Evolutionary conservation across 2,888 invertebrate genomes (phyloP).

Genomic region (Lordiphosa andalusiaca): DNA sequence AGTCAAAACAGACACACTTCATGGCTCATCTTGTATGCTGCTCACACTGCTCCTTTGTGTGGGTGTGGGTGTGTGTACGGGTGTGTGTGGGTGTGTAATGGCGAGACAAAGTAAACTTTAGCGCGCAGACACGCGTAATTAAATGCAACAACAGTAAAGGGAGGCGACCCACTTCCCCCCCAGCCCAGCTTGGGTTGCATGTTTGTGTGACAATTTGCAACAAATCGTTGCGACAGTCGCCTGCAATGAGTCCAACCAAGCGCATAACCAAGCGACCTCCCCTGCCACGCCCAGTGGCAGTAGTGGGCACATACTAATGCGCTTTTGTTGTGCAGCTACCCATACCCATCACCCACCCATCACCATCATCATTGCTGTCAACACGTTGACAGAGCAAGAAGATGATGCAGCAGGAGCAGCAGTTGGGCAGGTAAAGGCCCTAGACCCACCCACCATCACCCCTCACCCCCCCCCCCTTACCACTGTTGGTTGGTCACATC

Average conservation of each 20-base stretch:
- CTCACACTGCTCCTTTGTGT: conserved; percentile 11
- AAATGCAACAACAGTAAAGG: conserved; percentile 62
- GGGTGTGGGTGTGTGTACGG: conserved; percentile 2
- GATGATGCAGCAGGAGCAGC: conserved; percentile 1
- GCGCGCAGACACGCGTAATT: conserved; percentile 65
- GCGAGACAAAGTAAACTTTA: conserved; percentile 64
- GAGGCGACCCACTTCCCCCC: conserved; percentile 1
- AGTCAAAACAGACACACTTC: conserved; percentile 58
- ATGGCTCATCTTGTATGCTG: conserved; percentile 26
- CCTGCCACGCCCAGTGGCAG: conserved; percentile 5
- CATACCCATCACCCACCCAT: conserved; percentile 29
- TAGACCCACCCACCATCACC: too few species aligned
- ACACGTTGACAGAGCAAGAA: conserved; percentile 50
- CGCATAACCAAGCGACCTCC: conserved; percentile 39
- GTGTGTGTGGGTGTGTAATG: conserved; percentile 33
- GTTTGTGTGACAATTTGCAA: conserved; percentile 54
- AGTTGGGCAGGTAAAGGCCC: conserved; percentile 26
- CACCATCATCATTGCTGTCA: conserved; percentile 63
- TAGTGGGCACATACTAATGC: conserved; percentile 51
- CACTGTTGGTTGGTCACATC: conserved; percentile 37
- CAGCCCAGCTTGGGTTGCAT: background rate
- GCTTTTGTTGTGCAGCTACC: conserved; percentile 58
- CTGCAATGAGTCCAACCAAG: conserved; percentile 54
- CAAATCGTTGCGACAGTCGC: conserved; percentile 61
- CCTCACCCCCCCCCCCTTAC: background rate